Percentiles rank a stretch among this genome's conserved stretches.
phyloP scores from a whole-genome alignment of 2,888 invertebrate genomes.

The Drosophila sordidula region DNA sequence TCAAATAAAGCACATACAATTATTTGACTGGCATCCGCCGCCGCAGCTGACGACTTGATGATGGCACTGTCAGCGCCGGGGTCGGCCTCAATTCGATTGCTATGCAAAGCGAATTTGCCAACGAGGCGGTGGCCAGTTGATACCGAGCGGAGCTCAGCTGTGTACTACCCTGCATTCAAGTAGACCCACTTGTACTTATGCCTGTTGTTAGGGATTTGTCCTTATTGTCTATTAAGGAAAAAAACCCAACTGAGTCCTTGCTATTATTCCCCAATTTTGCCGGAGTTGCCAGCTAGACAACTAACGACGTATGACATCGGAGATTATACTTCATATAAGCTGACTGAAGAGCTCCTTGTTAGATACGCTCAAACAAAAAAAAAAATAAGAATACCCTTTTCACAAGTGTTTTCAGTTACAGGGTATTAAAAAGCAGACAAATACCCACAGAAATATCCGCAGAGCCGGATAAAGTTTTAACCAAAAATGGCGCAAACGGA shows the following conservation, averaged over 20 bases:
- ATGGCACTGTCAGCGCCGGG: conserved; percentile 2
- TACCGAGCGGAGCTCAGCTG: no score
- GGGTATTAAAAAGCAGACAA: conserved; percentile 28
- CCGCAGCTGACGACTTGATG: conserved; percentile 36
- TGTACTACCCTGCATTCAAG: conserved; percentile 2
- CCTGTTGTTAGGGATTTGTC: no score
- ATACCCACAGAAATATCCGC: conserved; percentile 19
- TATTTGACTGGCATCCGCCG: conserved; percentile 46
- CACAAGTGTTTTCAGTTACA: background rate
- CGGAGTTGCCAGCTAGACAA: no score
- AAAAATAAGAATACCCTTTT: no score
- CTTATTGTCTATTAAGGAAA: no score
- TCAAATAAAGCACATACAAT: conserved; percentile 60
- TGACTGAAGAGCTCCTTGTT: no score
- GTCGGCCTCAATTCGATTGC: conserved; percentile 55
- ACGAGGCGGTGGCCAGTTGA: background rate
- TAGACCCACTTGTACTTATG: no score
- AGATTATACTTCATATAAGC: no score
- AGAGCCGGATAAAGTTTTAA: conserved; percentile 53
- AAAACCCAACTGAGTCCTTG: no score
- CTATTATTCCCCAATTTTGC: no score
- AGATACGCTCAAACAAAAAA: no score
- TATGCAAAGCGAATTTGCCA: conserved; percentile 64
- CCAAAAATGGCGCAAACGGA: conserved; percentile 66
- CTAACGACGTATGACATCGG: no score